Base-by-base conservation (phyloP, 2,797 vertebrate species). In the Phrynocephalus vlangalii region DNA sequence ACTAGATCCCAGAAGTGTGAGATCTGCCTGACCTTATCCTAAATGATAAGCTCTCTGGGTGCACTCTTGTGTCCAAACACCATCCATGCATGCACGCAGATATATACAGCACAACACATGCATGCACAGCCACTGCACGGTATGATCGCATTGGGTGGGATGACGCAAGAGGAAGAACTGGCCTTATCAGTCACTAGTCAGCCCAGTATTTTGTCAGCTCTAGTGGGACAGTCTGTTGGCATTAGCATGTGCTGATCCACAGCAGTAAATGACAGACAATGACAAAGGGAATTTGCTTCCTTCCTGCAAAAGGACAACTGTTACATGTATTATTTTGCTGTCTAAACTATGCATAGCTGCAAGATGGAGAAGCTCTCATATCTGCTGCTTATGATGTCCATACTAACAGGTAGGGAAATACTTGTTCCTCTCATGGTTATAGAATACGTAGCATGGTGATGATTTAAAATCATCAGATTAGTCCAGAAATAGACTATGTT, bases 261-360 rank as follows among this genome's bases (percentile, higher is more conserved):
- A 44, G 52, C 22, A 75, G 48, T 9, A 81, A 81, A 26, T 38
- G 38, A 75, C 56, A 88, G 82, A 33, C 75, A 68, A 81, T 85
- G 83, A 85, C 72, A 44, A 85, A 70, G 78, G n/a, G 7, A 68
- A 85, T 82, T 76, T 76, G n/a, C 11, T 88, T 85, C 60, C 83
- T 88, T 88, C 79, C 87, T 81, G 30, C 24, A 81, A 85, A 63
- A 50, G 70, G 48, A 11, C 85, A 75, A 60, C n/a, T 76, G 30
- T 68, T 33, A 11, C 33, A 72, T 26, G 24, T 3, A 5, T 7
- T 68, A 2, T 44, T 88, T 63, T 77, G 18, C 30, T 52, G n/a
- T 75, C 71, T 75, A 52, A 82, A 66, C 13, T 66, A 28, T 30
- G 3, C 44, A 85, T 48, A 77, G 52, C 28, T 76, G 44, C 79